Percentiles rank a stretch among this genome's conserved stretches.
These are phyloP conservation scores for Serripes groenlandicus DNA, from an alignment of 2,888 invertebrate genomes.

Conservation along the genomic window DNA sequence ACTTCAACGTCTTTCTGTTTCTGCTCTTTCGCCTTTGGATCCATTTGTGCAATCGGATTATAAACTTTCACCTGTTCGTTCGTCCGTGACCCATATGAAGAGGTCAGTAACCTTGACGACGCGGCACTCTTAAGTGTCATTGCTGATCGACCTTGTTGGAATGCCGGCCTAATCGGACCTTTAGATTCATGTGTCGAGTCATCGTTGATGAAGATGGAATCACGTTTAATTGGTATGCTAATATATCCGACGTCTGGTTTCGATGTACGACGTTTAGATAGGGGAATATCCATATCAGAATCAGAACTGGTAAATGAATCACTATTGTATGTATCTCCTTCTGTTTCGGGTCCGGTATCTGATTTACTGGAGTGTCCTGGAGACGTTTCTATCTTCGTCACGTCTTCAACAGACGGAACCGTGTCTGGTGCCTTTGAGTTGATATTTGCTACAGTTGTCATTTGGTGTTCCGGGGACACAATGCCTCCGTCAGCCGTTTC, in stretches of 20 bases:
- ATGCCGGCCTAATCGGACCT: constrained; percentile 11
- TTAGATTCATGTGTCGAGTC: constrained; percentile 9
- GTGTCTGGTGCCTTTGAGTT: constrained; percentile 35
- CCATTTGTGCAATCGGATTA: constrained; percentile 29
- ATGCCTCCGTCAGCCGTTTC: too few species aligned
- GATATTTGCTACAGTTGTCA: constrained; percentile 18
- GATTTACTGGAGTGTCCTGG: constrained; percentile 17
- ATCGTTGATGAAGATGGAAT: constrained; percentile 14
- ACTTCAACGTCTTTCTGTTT: constrained; percentile 36
- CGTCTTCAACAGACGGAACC: constrained; percentile 56
- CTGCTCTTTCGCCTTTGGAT: constrained; percentile 26
- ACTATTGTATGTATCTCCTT: background rate
- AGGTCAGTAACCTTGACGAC: constrained; percentile 43
- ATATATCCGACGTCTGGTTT: constrained; percentile 42
- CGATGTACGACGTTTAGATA: constrained; percentile 14
- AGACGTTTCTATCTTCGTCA: background rate
- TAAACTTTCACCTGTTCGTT: constrained; percentile 41
- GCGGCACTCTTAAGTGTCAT: constrained; percentile 28
- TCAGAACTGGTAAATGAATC: constrained; percentile 34
- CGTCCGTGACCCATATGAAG: constrained; percentile 54
- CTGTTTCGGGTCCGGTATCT: constrained; percentile 31
- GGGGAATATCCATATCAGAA: constrained; percentile 46
- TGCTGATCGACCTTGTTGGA: constrained; percentile 30
- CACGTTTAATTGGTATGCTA: constrained; percentile 30
- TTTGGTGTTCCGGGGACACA: background rate